Base-by-base conservation (phyloP, 2,797 vertebrate genomes). In the Miopithecus talapoin region DNA sequence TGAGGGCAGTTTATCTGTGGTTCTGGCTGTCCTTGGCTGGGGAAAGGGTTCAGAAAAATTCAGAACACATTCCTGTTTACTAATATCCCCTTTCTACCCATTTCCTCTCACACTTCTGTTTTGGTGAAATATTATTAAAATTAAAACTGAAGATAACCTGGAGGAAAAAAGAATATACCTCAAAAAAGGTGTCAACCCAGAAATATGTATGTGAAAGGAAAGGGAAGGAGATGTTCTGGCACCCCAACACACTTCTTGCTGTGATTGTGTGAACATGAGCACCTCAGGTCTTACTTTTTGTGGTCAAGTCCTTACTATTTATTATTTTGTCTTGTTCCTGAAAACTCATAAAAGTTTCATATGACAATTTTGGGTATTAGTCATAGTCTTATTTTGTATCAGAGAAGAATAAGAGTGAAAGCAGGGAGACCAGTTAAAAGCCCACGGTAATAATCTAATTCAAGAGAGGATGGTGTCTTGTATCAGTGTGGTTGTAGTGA, bases 91-190 rank as follows among this genome's bases (percentile, higher is more conserved):
- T 28, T 88, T 68, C 53, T 28, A 53, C 28, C 24, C 1, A 30
- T 70, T 92, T 93, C 22, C 33, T 80, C 43, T 75, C 13, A 53
- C 1, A 24, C n/a, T 92, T 92, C 89, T 46, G n/a, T 80, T 89
- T 89, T 86, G 53, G 28, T 75, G 50, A 91, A 85, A 87, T 80
- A 8, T 55, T 88, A 2, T 78, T 94, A 96, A 94, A 70, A 83
- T 64, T 83, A 64, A 95, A 93, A 78, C 33, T 74, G 85, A 89
- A 64, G 24, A 33, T 64, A 57, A 80, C 5, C n/a, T 93, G 22
- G 36, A 72, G 9, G 3, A 13, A 14, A 57, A 55, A 74, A 74
- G 28, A 39, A 61, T 41, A 14, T 5, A 46, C 11, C 17, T 78
- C n/a, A 57, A 74, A 74, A 94, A 78, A 83, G 24, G 4, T 70